These are phyloP conservation scores for Acestrorhynchus altus DNA, from an alignment of 2,797 vertebrate genomes.

Conservation along the genomic window DNA sequence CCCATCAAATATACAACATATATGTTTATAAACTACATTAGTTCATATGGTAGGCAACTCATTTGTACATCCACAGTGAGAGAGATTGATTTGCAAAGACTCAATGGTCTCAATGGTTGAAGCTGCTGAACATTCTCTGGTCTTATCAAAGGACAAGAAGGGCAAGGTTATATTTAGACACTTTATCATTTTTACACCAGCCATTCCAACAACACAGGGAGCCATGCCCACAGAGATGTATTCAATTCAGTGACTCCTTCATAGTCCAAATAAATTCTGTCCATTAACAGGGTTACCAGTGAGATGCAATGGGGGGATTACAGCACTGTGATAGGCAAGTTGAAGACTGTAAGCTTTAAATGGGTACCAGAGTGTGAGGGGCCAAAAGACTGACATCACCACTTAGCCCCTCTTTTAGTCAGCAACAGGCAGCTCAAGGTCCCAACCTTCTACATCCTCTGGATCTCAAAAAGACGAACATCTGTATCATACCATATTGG, in stretches of 20 bases:
- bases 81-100: conserved; percentile 19
- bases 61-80: conserved; percentile 54
- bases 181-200: conserved; percentile 31
- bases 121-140: conserved; percentile 67
- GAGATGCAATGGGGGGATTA: conserved; percentile 19
- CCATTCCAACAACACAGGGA: conserved; percentile 4
- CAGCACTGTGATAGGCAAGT: conserved; percentile 53
- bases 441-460: conserved; percentile 84
- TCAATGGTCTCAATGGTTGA: conserved; percentile 51
- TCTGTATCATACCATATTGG: conserved; percentile 98
- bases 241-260: conserved; percentile 18
- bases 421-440: conserved; percentile 8
- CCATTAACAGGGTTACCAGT: not conserved
- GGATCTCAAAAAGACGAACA: conserved; percentile 97
- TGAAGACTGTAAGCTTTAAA: conserved; percentile 64
- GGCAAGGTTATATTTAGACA: conserved; percentile 45
- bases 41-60: conserved; percentile 37
- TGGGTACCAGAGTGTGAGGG: conserved; percentile 54
- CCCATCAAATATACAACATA: conserved; percentile 32
- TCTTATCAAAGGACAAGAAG: conserved; percentile 64
- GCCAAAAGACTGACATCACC: conserved; percentile 22
- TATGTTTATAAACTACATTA: conserved; percentile 44
- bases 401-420: conserved; percentile 43
- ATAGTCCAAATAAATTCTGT: not conserved
- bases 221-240: conserved; percentile 13